Percentiles rank a stretch among this genome's conserved stretches.
Conservation (phyloP, 2,797 vertebrate species). For the Ctenochaetus hawaiiensis region DNA sequence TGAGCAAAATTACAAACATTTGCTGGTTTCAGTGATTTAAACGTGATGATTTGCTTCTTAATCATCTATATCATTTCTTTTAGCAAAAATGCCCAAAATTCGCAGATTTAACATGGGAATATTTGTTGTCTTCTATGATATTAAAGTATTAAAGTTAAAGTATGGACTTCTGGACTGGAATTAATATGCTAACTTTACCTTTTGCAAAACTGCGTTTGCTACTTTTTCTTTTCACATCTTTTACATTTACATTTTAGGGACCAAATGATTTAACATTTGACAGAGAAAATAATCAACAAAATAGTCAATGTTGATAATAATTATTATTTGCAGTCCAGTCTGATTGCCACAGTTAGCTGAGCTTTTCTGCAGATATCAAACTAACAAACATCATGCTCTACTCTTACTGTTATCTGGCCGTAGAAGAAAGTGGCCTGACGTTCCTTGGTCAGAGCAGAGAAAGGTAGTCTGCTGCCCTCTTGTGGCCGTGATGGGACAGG, state of each 20-base stretch:
- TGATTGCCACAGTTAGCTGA: neutral
- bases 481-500: constrained; percentile 80
- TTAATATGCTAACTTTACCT: neutral
- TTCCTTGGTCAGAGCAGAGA: constrained; percentile 79
- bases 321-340: neutral
- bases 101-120: no score
- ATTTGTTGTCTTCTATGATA: neutral
- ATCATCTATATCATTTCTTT: neutral
- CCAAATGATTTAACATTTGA: neutral
- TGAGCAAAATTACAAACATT: neutral
- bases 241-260: neutral
- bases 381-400: constrained; percentile 85
- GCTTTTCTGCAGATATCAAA: neutral
- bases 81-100: neutral
- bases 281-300: neutral
- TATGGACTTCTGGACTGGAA: neutral
- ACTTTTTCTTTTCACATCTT: neutral
- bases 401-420: constrained; percentile 86
- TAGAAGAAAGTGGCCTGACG: constrained; percentile 85
- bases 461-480: constrained; percentile 78
- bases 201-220: neutral
- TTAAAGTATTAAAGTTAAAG: neutral
- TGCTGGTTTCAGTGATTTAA: neutral
- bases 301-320: neutral
- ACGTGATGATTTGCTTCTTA: neutral